Base-by-base conservation (phyloP, 1,140 invertebrate species). In the Drosophila baimaii region DNA sequence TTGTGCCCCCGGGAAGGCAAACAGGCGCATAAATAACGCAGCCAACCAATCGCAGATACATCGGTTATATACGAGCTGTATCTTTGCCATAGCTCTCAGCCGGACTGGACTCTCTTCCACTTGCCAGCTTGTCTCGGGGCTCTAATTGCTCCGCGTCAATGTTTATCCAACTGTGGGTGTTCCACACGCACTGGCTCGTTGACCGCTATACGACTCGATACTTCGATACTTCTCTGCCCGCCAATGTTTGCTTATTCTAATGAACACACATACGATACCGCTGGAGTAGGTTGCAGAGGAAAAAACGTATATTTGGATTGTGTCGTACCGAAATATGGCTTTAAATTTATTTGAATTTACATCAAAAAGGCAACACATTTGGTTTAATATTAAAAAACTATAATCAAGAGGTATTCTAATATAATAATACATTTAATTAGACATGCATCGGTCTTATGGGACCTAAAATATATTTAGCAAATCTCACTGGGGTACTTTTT, bases 161-260 rank as follows among this genome's bases (percentile, higher is more conserved):
- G 84, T 86, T 86, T 86, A 77, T 68, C 68, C 62, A 86, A 82
- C 79, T 86, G 83, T 86, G 83, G 83, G 83, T 86, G 83, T 86
- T 86, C 81, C 81, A 57, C 58, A 78, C 74, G 73, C 81, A 81
- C 66, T 51, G 31, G 31, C 81, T 84, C 75, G 72, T 84, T 83
- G 81, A 84, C 81, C 81, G 81, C 81, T 63, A 80, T 83, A 49
- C 41, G 43, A 63, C 43, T 55, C 17, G 46, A 63, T 75, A 70
- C 63, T 72, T 51, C 35, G 46, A 27, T 27, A 59, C 27, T 59
- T 58, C 55, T 13, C 13, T 31, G 65, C n/a, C 35, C 27, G 31
- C 33, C 21, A 54, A 66, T 88, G 79, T 88, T 86, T 74, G 76
- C 61, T 79, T 89, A 86, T 88, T 86, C 83, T 89, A 86, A 86